Evolutionary conservation across 2,113 vertebrate species (phyloP), one percentile per base, ranked within the genome.

Genomic region (Scortum barcoo): DNA sequence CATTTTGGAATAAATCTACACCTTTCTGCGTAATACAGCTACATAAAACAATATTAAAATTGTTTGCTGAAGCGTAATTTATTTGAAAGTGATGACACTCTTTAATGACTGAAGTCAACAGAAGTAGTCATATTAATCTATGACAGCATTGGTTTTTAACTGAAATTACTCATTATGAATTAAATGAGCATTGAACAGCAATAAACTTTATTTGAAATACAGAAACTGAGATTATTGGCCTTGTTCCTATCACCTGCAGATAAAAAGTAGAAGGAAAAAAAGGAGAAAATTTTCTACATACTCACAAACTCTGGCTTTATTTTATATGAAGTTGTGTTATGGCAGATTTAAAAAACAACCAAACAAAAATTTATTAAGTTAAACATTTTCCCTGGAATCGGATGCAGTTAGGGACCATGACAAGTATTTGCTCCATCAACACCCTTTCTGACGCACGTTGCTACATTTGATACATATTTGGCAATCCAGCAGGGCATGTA

Each of bases 1-100:
- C 91, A 93, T 94, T 94, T 91, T 89, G 92, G 95, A 95, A 95
- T 95, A 95, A 95, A 95, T 95, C 93, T 93, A 86, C 92, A 93
- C 92, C 87, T 93, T 88, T 91, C 89, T 93, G 89, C 88, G 91
- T 91, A 93, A 90, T 91, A 78, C 86, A 69, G 89, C 90, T 88
- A 58, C 83, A 90, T 86, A 87, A 91, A 91, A 95, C 92, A 94
- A 95, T 93, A 93, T 87, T 89, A 88, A 93, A 94, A 91, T 90
- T 94, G 93, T 95, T 81, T 90, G 84, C 76, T 26, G 42, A 78
- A 83, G 68, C 79, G 72, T 85, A 80, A 91, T 93, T 94, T 92
- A 95, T 93, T 89, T 94, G 79, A 80, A 90, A 88, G 90, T 88
- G 92, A 94, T 93, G 92, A 93, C 86, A 93, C 90, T 85, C 77